Conservation (phyloP, 2,797 vertebrate genomes). For the Enteromius trimaculatus region DNA sequence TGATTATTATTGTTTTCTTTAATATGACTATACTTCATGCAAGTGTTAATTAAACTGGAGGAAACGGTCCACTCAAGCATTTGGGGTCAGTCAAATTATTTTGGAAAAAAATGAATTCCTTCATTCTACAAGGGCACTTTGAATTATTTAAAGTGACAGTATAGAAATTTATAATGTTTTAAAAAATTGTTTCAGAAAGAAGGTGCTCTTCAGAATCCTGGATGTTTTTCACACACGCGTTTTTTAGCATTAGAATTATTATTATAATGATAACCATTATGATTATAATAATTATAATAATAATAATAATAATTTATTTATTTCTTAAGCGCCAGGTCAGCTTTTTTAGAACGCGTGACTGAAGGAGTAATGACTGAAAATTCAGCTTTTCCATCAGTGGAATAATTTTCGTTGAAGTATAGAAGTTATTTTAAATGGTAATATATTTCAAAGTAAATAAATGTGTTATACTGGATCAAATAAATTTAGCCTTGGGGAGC, state of each 20-base stretch:
- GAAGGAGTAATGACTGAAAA: not conserved
- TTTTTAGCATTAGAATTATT: not conserved
- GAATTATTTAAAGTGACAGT: not conserved
- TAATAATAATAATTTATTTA: not conserved
- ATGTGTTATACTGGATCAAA: not conserved
- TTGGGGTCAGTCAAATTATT: not conserved
- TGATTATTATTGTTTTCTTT: not conserved
- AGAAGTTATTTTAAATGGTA: not conserved
- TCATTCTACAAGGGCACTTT: not conserved
- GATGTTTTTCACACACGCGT: not conserved
- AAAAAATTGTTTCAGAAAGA: not conserved
- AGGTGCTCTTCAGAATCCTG: not conserved
- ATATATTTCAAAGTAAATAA: not conserved
- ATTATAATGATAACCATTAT: too few species aligned
- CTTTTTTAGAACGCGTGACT: not conserved
- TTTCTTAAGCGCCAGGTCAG: not conserved
- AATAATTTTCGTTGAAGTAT: not conserved
- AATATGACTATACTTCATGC: not conserved
- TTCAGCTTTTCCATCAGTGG: not conserved
- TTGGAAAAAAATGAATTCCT: not conserved
- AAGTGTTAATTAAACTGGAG: not conserved
- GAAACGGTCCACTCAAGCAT: not conserved
- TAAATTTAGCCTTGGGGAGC: not conserved
- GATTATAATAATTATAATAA: not conserved
- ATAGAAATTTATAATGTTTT: not conserved